Evolutionary conservation across 2,888 invertebrate species (phyloP).

Genomic region (Cheilosia vulpina): DNA sequence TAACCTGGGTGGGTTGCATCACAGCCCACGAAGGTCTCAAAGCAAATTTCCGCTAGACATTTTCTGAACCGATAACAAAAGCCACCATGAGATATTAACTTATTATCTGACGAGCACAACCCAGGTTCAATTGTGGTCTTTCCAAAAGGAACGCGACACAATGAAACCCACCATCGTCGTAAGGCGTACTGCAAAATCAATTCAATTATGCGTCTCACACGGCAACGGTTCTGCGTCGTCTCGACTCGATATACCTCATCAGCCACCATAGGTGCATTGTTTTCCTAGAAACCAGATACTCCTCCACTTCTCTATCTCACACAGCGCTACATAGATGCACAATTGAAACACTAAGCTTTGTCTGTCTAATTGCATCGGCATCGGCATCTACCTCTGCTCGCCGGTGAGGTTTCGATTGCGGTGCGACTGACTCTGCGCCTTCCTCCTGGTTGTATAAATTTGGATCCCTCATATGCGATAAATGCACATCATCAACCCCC

Average conservation of each 20-base stretch:
- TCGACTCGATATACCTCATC: neutral
- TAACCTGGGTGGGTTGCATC: neutral
- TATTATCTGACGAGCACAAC: constrained; percentile 6
- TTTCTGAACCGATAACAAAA: constrained; percentile 8
- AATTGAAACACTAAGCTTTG: constrained; percentile 7
- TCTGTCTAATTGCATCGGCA: constrained; percentile 35
- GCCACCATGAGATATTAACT: neutral
- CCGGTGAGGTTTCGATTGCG: constrained; percentile 8
- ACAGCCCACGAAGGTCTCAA: neutral
- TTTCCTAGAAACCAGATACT: constrained; percentile 21
- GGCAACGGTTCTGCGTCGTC: neutral
- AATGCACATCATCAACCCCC: constrained; percentile 27
- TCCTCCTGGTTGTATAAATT: constrained; percentile 3
- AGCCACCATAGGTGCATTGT: constrained; percentile 5
- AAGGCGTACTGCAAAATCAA: constrained; percentile 19
- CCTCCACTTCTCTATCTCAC: neutral
- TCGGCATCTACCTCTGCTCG: constrained; percentile 2
- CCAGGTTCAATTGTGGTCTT: constrained; percentile 24
- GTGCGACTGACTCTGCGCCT: constrained; percentile 3
- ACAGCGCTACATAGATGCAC: neutral
- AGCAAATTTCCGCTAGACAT: constrained; percentile 1
- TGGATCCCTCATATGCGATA: constrained; percentile 21
- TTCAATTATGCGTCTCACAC: constrained; percentile 39
- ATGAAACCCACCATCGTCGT: neutral
- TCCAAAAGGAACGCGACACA: constrained; percentile 1